Base-by-base conservation (phyloP, 2,888 invertebrate genomes). In the Spodoptera picta region DNA sequence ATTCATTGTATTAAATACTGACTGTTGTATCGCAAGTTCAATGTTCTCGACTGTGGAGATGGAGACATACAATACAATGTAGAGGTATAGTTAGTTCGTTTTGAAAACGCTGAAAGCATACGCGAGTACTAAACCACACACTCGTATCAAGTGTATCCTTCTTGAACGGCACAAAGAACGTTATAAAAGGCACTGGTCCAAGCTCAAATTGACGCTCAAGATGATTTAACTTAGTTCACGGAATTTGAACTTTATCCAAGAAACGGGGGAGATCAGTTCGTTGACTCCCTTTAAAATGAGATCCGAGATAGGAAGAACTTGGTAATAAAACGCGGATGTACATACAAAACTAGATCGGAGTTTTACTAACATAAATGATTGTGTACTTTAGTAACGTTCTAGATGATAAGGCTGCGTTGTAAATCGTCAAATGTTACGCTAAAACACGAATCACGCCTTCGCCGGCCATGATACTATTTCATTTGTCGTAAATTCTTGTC, bases 401-500 rank as follows among this genome's bases (percentile, higher is more conserved):
- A 49, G 42, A 47, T 54, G 56, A 70, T 61, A 65, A 23, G 45
- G 23, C 23, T 46, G 46, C 27, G 46, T 49, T 48, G 52, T 49
- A 52, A 49, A 52, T 31, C 24, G 53, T 47, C 45, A 53, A 70
- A 61, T 31, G 27, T 31, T 50, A 46, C 41, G 65, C 45, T 53
- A 51, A 51, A 46, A 58, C 52, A 75, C 45, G 52, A 57, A 48
- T 55, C 46, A 57, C 50, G 46, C 58, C 52, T 46, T 41, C 54
- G 51, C 23, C 42, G 54, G 6, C 55, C 53, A 27, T 74, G 48
- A 50, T 56, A 69, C 48, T 41, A 56, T 59, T 59, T 52, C 56
- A 64, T 53, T 57, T 50, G 70, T 19, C 27, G 57, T 71, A 64
- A 74, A 56, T 74, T 53, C 11, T n/a, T 6, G 10, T 12, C 44